Base-by-base conservation (phyloP, 2,888 invertebrate species). In the Diaprepes abbreviatus region DNA sequence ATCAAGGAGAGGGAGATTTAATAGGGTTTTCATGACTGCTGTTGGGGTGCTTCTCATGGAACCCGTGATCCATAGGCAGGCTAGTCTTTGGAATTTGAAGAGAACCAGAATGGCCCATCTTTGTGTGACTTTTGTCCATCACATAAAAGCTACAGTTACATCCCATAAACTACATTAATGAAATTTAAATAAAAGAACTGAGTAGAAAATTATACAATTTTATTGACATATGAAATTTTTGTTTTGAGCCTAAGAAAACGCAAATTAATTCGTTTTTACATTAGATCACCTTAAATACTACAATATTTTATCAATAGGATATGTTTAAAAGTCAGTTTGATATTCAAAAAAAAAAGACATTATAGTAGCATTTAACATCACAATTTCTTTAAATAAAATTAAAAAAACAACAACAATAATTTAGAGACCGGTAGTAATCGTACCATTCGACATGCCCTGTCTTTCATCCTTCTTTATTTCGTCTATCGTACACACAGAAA, bases 401-500 rank as follows among this genome's bases (percentile, higher is more conserved):
- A n/a, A n/a, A n/a, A n/a, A n/a, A n/a, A 40, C 40, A 40, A 40
- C 1, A 40, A 50, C 0, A 21, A 12, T 54, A 33, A 9, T 48
- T 59, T 40, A 71, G 36, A 71, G 66, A 12, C 71, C 71, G 3
- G 67, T 68, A 0, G 69, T 57, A n/a, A 72, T 77, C 21, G 80
- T 81, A 38, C 83, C 83, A 70, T 83, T 83, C 40, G 83, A 80
- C 66, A 83, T 74, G 55, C 75, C 78, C 58, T 79, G 77, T 60
- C 80, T 75, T 35, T 82, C 79, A 70, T 84, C 83, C 75, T 81
- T 82, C 75, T 84, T 84, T 73, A 84, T 83, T 71, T 83, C 84
- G 72, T 83, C 85, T 54, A 84, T 84, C 38, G 84, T 85, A 36
- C 83, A 82, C 65, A 84, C 82, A 21, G 83, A 83, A 76, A 84